Conservation (phyloP, 2,888 invertebrate species). For the Leuctra nigra region DNA sequence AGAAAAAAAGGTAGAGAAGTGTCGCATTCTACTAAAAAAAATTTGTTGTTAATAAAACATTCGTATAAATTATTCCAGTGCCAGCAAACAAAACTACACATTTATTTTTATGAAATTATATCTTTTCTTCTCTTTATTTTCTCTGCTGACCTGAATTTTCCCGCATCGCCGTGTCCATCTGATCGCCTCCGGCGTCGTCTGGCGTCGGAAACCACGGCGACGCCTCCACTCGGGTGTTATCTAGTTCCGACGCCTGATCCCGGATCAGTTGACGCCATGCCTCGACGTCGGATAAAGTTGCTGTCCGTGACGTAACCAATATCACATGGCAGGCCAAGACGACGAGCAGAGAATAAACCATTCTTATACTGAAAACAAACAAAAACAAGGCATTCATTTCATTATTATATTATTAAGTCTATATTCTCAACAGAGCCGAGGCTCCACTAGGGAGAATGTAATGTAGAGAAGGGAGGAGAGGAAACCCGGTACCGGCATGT, state of each 20-base stretch:
- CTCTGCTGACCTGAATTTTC: background rate
- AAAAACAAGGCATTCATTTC: too few relatives aligned
- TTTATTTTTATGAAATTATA: too few relatives aligned
- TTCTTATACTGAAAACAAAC: background rate
- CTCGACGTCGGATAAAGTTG: conserved; percentile 7
- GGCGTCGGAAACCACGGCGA: background rate
- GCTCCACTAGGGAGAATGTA: too few relatives aligned
- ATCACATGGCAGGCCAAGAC: conserved; percentile 19
- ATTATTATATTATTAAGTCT: too few relatives aligned
- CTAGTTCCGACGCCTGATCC: conserved; percentile 1
- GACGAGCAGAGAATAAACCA: conserved; percentile 21
- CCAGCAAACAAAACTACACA: background rate
- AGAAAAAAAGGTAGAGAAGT: background rate
- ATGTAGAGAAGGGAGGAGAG: too few relatives aligned
- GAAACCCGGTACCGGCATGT: too few relatives aligned
- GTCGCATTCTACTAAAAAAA: background rate
- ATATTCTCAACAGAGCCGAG: too few relatives aligned
- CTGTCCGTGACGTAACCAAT: conserved; percentile 21
- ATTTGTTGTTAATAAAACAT: too few relatives aligned
- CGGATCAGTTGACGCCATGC: conserved; percentile 15
- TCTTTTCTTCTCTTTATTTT: too few relatives aligned
- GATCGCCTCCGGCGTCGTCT: background rate
- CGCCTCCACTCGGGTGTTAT: background rate
- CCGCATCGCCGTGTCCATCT: background rate
- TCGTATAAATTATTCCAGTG: too few relatives aligned